These are phyloP conservation scores for Darevskia mixta DNA, from an alignment of 2,797 vertebrate species.

Conservation along the genomic window DNA sequence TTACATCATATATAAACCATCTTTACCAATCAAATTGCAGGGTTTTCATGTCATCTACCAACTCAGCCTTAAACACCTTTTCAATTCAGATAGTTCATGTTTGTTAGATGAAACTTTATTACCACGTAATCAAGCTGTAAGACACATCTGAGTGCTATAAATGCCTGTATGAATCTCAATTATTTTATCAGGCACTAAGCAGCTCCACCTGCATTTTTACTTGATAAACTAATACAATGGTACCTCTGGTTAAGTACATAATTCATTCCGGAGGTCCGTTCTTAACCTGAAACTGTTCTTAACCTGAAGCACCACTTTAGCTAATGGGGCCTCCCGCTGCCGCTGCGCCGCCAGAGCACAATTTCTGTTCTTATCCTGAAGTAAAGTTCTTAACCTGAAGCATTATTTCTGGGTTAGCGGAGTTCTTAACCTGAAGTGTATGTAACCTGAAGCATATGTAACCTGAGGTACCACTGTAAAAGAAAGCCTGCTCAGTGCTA, in stretches of 20 bases:
- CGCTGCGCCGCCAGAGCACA: too few relatives aligned
- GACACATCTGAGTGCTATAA: background rate
- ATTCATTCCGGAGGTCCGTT: too few relatives aligned
- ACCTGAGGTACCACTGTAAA: background rate
- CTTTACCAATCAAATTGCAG: background rate
- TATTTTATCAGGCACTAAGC: background rate
- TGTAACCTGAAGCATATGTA: too few relatives aligned
- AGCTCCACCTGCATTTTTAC: background rate
- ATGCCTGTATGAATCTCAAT: background rate
- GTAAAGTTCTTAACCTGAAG: too few relatives aligned
- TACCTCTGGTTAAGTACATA: too few relatives aligned
- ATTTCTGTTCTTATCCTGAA: too few relatives aligned
- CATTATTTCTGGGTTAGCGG: too few relatives aligned
- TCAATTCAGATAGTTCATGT: background rate
- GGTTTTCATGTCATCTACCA: background rate
- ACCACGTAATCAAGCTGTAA: background rate
- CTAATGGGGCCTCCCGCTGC: too few relatives aligned
- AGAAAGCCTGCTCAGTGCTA: background rate
- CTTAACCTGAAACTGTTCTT: too few relatives aligned
- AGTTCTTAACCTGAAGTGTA: too few relatives aligned
- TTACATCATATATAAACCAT: background rate
- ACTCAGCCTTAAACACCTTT: background rate
- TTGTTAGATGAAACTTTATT: background rate
- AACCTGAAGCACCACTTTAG: too few relatives aligned
- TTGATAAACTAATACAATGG: background rate